These are phyloP conservation scores for Bombycilla garrulus DNA, from an alignment of 2,113 vertebrate species.

Conservation along the genomic window DNA sequence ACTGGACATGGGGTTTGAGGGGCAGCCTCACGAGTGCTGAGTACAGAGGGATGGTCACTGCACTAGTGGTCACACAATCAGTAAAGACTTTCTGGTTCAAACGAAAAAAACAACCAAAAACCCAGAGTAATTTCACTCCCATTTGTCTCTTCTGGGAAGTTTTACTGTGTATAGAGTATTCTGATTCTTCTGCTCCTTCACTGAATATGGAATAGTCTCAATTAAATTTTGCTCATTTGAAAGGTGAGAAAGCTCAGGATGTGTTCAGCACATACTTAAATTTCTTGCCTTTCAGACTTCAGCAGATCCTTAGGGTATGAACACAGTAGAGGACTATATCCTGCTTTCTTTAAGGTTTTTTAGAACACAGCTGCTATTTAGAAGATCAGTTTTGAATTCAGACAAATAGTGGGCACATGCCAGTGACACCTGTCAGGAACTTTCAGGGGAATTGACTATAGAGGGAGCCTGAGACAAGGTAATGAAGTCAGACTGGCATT, in stretches of 20 bases:
- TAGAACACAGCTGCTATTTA: not conserved
- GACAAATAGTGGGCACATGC: not conserved
- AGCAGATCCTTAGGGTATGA: not conserved
- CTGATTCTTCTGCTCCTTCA: not conserved
- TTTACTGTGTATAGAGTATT: not conserved
- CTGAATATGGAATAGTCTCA: not conserved
- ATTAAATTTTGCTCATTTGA: not conserved
- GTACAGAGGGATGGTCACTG: not conserved
- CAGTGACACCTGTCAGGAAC: not conserved
- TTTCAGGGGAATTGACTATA: not conserved
- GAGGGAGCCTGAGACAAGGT: not conserved
- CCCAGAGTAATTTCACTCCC: not conserved
- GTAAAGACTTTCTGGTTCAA: not conserved
- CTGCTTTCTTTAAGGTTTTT: not conserved
- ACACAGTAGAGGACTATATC: not conserved
- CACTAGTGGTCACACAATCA: not conserved
- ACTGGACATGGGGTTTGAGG: not conserved
- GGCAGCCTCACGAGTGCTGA: fast-evolving
- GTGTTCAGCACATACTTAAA: not conserved
- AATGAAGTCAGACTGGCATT: not conserved
- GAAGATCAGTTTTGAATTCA: not conserved
- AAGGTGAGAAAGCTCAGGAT: not conserved
- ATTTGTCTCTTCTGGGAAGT: not conserved
- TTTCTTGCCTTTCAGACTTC: not conserved
- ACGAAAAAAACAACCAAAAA: not conserved